Evolutionary conservation across 2,113 vertebrate species (phyloP).

Genomic region (Ophthalmolycus amberensis): DNA sequence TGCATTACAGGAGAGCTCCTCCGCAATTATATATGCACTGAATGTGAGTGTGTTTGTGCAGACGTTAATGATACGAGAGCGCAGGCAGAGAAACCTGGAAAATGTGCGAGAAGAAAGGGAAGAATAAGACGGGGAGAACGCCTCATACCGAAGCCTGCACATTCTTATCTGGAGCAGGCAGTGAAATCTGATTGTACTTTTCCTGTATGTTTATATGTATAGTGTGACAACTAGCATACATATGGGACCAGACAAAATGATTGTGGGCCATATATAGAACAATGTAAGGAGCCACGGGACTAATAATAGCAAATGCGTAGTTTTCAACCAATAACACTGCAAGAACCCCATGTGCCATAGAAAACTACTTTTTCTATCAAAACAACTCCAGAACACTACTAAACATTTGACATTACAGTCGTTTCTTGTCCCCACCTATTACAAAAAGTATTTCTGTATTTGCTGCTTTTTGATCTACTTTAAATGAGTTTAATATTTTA

Average conservation of each 20-base stretch:
- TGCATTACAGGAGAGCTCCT: conserved; percentile 2
- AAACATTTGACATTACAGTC: too few relatives aligned
- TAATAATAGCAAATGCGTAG: neutral
- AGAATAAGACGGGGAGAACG: neutral
- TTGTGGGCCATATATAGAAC: neutral
- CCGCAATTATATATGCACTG: conserved; percentile 9
- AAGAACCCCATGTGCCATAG: too few relatives aligned
- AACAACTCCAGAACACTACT: too few relatives aligned
- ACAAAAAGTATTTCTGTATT: neutral
- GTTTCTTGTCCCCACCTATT: neutral
- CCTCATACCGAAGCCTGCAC: neutral
- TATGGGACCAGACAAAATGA: neutral
- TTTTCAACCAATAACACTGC: too few relatives aligned
- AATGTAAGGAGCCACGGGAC: neutral
- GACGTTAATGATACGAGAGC: neutral
- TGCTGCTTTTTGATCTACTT: neutral
- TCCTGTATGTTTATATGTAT: neutral
- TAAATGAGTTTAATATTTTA: neutral
- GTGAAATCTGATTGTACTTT: neutral
- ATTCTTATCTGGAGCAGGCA: neutral
- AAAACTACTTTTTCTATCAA: too few relatives aligned
- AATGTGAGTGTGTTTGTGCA: conserved; percentile 12
- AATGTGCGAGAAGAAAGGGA: neutral
- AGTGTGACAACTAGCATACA: neutral
- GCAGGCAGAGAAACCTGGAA: neutral